Conservation (phyloP, 2,113 vertebrate species). For the Malurus alboscapulatus region DNA sequence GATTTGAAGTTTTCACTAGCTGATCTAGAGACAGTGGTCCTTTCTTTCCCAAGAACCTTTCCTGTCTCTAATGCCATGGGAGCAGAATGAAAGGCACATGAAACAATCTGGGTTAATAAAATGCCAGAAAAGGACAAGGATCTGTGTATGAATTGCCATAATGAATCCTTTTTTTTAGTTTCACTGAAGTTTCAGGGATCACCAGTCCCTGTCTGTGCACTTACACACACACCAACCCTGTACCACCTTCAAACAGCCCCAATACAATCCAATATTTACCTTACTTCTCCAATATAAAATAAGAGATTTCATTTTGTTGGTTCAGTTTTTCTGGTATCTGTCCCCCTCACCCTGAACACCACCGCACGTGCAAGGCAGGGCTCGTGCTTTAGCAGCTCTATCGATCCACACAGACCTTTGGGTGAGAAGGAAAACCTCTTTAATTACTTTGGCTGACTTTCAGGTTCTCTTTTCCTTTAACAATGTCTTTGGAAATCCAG, state of each 20-base stretch:
- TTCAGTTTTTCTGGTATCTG: slow-evolving; percentile 26
- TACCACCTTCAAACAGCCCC: neutral
- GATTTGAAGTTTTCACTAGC: neutral
- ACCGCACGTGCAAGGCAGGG: slow-evolving; percentile 34
- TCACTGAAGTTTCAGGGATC: neutral
- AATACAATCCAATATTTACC: neutral
- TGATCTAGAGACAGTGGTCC: neutral
- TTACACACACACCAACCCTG: neutral
- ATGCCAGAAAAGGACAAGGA: neutral
- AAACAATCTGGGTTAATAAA: neutral
- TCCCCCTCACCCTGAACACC: slow-evolving; percentile 14
- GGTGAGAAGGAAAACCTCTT: slow-evolving; percentile 58
- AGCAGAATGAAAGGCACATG: neutral
- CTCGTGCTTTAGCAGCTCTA: neutral
- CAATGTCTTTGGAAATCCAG: slow-evolving; percentile 24
- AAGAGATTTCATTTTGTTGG: neutral
- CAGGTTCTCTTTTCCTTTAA: neutral
- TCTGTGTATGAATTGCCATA: neutral
- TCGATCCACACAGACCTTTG: slow-evolving; percentile 47
- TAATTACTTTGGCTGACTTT: slow-evolving; percentile 70
- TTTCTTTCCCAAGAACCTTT: neutral
- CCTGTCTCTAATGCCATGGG: neutral
- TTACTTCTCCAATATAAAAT: neutral
- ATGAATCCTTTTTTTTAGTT: neutral
- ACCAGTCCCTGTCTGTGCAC: rapidly evolving